A percentile compares a stretch with the other conserved stretches of the same genome.
Evolutionary conservation across 2,113 vertebrate genomes (phyloP).

Genomic region (Guaruba guarouba): DNA sequence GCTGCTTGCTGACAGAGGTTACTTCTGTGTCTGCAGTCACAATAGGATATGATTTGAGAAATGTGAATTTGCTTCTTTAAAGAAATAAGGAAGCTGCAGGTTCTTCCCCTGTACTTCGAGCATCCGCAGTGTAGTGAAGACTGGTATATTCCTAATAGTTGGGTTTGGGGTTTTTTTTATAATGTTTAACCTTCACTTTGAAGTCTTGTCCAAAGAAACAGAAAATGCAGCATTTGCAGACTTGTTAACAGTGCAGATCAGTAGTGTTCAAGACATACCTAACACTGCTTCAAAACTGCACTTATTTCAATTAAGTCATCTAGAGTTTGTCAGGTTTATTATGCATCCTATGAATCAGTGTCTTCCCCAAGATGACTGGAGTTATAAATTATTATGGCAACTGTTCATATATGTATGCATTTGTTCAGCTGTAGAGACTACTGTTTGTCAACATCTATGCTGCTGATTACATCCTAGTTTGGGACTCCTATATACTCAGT

Average conservation of each 20-base stretch:
- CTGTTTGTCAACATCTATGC: neutral
- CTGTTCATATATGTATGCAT: neutral
- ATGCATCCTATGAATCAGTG: neutral
- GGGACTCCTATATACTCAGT: neutral
- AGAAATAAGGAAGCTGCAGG: neutral
- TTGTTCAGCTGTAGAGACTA: neutral
- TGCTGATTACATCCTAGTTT: neutral
- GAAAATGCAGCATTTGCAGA: neutral
- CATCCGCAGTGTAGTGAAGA: neutral
- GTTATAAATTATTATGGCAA: neutral
- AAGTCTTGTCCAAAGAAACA: neutral
- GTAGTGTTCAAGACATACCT: rapidly evolving
- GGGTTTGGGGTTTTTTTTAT: neutral
- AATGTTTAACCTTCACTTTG: neutral
- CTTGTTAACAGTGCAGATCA: neutral
- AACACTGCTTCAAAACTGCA: neutral
- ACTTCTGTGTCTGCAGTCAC: neutral
- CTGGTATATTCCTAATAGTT: neutral
- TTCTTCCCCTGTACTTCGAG: neutral
- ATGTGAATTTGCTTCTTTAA: neutral
- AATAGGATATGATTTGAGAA: neutral
- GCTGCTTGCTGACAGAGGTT: neutral
- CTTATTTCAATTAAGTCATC: neutral
- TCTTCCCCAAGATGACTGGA: neutral
- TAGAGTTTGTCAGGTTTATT: neutral